Evolutionary conservation across 2,888 invertebrate species (phyloP), one percentile per base, ranked within the genome.

Genomic region (Cephalotes varians): DNA sequence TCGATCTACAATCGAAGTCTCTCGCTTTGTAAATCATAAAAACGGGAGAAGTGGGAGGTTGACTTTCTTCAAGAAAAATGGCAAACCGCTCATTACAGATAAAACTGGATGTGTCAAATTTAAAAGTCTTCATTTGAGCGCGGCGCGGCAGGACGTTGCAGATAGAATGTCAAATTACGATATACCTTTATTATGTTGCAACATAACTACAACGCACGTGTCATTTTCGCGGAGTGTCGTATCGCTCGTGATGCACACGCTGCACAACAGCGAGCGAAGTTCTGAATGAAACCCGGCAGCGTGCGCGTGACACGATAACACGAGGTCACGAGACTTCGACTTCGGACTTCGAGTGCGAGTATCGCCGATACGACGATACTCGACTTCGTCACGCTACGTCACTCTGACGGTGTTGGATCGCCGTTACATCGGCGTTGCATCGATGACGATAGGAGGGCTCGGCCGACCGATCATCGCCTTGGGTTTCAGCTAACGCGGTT

Each of bases 261-360:
- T 18, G 56, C 54, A 69, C 21, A 71, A 56, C 31, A 54, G 67
- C 6, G 34, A 31, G 56, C 71, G 44, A 54, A 34, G 21, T 56
- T 56, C 77, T 79, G 77, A 79, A 79, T 79, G 77, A 37, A 47
- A n/a, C n/a, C n/a, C 51, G 51, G n/a, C 47, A 5, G 15, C 34
- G 18, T 18, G 54, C 54, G 31, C 25, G 34, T 2, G 28, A 9
- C 72, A 40, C 37, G 37, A 67, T 21, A 74, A 74, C 51, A 28
- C 51, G 51, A 51, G 34, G 54, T 6, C 12, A 44, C 9, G 77
- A 65, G 77, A 54, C 77, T 77, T 77, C 44, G 54, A 69, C 69
- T 69, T 56, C 31, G 25, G n/a, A n/a, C n/a, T n/a, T n/a, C 69
- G 44, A 54, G 25, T 28, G 54, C 28, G 37, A 21, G 60, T 60